Conservation (phyloP, 2,797 vertebrate genomes). For the Microcaecilia unicolor region DNA sequence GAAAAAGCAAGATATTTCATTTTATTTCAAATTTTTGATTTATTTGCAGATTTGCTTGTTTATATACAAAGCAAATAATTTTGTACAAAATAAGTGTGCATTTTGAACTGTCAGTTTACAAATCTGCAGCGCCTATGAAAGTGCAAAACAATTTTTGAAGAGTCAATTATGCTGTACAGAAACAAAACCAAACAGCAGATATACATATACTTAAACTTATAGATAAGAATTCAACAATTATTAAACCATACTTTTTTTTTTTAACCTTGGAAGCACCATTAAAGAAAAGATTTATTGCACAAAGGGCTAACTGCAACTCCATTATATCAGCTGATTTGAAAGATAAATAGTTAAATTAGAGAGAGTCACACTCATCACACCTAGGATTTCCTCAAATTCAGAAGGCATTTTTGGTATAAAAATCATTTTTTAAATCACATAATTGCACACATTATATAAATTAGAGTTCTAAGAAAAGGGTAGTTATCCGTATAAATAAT, state of each 20-base stretch:
- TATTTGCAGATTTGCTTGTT: slow-evolving; percentile 54
- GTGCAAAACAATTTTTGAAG: slow-evolving; percentile 84
- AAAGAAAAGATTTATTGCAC: slow-evolving; percentile 54
- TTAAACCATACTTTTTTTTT: slow-evolving; percentile 39
- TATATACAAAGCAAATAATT: slow-evolving; percentile 80
- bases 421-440: slow-evolving; percentile 30
- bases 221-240: slow-evolving; percentile 22
- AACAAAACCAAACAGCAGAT: slow-evolving; percentile 77
- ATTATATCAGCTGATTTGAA: slow-evolving; percentile 28
- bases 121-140: slow-evolving; percentile 81
- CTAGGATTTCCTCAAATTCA: slow-evolving; percentile 20
- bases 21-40: slow-evolving; percentile 46
- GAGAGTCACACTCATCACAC: slow-evolving; percentile 28
- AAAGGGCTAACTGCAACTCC: slow-evolving; percentile 42
- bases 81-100: slow-evolving; percentile 83
- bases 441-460: slow-evolving; percentile 38
- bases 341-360: slow-evolving; percentile 33
- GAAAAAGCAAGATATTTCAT: slow-evolving; percentile 24
- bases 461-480: slow-evolving; percentile 17
- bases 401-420: slow-evolving; percentile 51
- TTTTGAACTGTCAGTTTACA: slow-evolving; percentile 76
- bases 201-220: slow-evolving; percentile 64
- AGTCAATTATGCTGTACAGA: slow-evolving; percentile 86
- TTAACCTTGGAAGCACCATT: slow-evolving; percentile 38
- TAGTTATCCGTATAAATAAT: slow-evolving; percentile 34